phyloP scores from a whole-genome alignment of 2,797 vertebrate species.

The Sebastes itinus region DNA sequence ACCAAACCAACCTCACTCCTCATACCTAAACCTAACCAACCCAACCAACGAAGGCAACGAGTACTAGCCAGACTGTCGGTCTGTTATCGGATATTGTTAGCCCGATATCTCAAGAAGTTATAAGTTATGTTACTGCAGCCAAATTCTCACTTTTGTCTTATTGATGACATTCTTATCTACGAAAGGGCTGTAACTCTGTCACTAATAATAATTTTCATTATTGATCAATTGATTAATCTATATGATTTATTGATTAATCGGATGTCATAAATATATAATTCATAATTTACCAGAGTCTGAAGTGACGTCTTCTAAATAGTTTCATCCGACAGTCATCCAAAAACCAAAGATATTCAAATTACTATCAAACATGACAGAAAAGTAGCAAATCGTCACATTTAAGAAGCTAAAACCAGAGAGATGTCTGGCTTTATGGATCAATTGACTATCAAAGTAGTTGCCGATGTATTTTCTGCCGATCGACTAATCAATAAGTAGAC shows the following conservation, averaged over 20 bases:
- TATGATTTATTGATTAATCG: no score
- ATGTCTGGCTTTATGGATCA: neutral
- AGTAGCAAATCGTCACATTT: neutral
- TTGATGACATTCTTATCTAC: no score
- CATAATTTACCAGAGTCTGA: neutral
- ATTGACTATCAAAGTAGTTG: neutral
- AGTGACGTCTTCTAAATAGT: neutral
- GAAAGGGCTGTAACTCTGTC: neutral
- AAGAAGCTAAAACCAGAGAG: no score
- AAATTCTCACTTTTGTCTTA: no score
- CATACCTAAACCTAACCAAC: no score
- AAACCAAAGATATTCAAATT: neutral
- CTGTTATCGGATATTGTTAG: no score
- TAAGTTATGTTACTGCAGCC: no score
- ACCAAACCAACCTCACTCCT: no score
- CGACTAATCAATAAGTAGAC: neutral
- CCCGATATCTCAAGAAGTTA: no score
- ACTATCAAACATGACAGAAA: neutral
- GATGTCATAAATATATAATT: neutral
- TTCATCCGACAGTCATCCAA: neutral
- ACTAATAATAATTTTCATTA: neutral
- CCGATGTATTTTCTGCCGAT: neutral
- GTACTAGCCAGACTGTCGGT: no score
- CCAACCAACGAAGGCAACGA: no score
- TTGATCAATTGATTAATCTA: neutral